Evolutionary conservation across 2,113 vertebrate genomes (phyloP).

Genomic region (Grammomys surdaster): DNA sequence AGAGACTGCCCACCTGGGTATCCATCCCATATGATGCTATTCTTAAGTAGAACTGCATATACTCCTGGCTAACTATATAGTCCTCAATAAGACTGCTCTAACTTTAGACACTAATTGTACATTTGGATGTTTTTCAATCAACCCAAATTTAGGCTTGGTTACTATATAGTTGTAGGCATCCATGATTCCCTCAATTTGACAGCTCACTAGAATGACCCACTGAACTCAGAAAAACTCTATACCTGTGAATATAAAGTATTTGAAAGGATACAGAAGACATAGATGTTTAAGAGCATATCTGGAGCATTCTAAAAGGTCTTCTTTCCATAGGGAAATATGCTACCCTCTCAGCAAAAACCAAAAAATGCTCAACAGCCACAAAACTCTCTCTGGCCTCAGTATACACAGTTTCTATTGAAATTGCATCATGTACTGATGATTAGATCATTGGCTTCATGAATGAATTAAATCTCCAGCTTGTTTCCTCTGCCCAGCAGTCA

Average conservation of each 20-base stretch:
- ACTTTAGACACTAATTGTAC: background rate
- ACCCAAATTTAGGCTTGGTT: background rate
- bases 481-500: background rate
- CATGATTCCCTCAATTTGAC: background rate
- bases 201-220: background rate
- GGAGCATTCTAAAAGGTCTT: background rate
- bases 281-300: background rate
- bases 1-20: too few species aligned
- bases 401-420: background rate
- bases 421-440: background rate
- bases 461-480: background rate
- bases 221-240: background rate
- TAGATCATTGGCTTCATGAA: background rate
- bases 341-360: background rate
- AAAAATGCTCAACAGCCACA: background rate
- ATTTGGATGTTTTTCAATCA: background rate
- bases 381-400: background rate
- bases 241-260: background rate
- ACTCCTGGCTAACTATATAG: background rate
- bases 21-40: background rate
- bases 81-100: background rate
- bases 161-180: background rate
- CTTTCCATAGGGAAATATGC: background rate
- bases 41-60: background rate
- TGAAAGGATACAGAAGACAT: background rate